Evolutionary conservation across 2,797 vertebrate genomes (phyloP), one percentile per base, ranked within the genome.

Genomic region (Anolis apletophallus): DNA sequence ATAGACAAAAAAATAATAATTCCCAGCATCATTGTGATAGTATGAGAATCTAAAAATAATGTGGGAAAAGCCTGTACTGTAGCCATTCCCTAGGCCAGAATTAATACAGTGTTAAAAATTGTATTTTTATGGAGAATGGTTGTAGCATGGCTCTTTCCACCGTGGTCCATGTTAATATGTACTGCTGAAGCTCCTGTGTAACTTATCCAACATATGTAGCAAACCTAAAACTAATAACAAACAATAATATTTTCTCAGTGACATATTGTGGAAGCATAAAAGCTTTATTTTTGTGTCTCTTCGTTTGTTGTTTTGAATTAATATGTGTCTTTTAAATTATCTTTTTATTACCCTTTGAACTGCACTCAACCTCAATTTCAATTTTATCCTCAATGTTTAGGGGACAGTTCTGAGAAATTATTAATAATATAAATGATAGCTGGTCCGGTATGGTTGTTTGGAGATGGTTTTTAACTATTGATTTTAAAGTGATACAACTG

Each of bases 331-430:
- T 61, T 11, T 57, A 26, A 36, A 6, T 64, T 26, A 64, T 78
- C 54, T 78, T 32, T 17, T 34, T 16, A 76, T 76, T 76, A 21
- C 14, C 16, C 59, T 67, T 50, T 67, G 36, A 9, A 19, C 29
- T 68, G n/a, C 19, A 1, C 40, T 68, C 40, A 29, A 11, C 19
- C 29, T 81, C 46, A 59, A 12, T 78, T 80, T 59, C 14, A 9
- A 68, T 32, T 79, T 61, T 10, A 81, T n/a, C 23, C 8, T 67
- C 26, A 81, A 16, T 67, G 29, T 81, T 64, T 85, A 72, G 40
- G 46, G 69, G 89, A 78, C 80, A 77, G 46, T 23, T 3, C 55
- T 74, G 86, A 61, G 86, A 79, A 52, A 78, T 52, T 5, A 40
- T 59, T 61, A 61, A 13, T 61, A 57, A 79, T 61, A 34, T 61